A percentile compares a stretch with the other conserved stretches of the same genome.
Evolutionary conservation across 2,888 invertebrate species (phyloP).

Genomic region (Acleris emargana): DNA sequence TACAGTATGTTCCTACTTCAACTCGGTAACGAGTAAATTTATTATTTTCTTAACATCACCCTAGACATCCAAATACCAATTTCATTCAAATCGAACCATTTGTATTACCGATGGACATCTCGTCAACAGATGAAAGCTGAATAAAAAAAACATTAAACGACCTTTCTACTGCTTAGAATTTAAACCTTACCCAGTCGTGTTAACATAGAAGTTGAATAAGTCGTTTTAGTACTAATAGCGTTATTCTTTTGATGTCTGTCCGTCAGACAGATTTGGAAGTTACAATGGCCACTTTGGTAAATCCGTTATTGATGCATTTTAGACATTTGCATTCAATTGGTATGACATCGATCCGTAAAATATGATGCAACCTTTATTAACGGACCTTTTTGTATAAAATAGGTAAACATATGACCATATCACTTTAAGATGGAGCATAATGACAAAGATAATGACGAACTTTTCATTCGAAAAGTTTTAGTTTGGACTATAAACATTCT

Average conservation of each 20-base stretch:
- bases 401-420: too few relatives aligned
- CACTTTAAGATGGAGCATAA: too few relatives aligned
- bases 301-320: constrained; percentile 31
- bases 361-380: background rate
- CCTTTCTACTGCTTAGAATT: background rate
- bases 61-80: constrained; percentile 7
- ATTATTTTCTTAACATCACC: too few relatives aligned
- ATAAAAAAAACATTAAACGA: background rate
- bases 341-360: constrained; percentile 16
- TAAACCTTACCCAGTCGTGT: background rate
- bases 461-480: too few relatives aligned
- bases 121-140: too few relatives aligned
- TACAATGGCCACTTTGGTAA: constrained; percentile 44
- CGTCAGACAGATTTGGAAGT: constrained; percentile 16
- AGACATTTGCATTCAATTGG: constrained; percentile 30
- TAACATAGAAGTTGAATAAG: background rate
- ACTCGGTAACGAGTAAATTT: too few relatives aligned
- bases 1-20: too few relatives aligned
- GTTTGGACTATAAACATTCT: too few relatives aligned
- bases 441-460: too few relatives aligned
- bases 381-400: too few relatives aligned
- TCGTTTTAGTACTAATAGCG: background rate
- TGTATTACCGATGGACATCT: constrained; percentile 18
- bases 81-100: constrained; percentile 20
- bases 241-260: background rate